phyloP scores from a whole-genome alignment of 2,888 invertebrate species.

The Plagodis pulveraria region DNA sequence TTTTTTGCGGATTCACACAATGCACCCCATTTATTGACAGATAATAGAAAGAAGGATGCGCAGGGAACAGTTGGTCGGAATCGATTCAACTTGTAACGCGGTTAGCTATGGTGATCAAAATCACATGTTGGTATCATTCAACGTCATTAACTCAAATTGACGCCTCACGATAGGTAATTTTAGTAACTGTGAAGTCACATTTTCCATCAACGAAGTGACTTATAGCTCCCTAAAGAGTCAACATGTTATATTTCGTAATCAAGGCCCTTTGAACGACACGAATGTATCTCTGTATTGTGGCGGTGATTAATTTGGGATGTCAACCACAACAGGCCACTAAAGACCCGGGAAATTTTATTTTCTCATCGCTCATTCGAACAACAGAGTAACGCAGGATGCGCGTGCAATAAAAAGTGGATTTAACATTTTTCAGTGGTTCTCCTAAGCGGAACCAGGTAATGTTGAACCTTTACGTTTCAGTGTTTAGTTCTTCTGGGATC shows the following conservation, averaged over 20 bases:
- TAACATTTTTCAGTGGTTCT: conserved; percentile 67
- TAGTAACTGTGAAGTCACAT: conserved; percentile 32
- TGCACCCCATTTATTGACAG: conserved; percentile 78
- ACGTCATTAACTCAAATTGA: conserved; percentile 51
- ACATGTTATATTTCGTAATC: conserved; percentile 24
- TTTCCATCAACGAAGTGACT: conserved; percentile 26
- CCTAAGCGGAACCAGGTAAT: conserved; percentile 50
- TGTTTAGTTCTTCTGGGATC: conserved; percentile 1
- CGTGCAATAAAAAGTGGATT: conserved; percentile 69
- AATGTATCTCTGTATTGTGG: conserved; percentile 37
- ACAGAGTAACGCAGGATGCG: conserved; percentile 64
- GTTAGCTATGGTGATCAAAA: conserved; percentile 82
- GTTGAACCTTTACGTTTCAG: conserved; percentile 40
- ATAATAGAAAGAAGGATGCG: conserved; percentile 68
- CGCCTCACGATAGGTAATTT: conserved; percentile 30
- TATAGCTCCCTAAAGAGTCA: conserved; percentile 35
- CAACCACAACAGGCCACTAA: conserved; percentile 36
- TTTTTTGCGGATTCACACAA: conserved; percentile 76
- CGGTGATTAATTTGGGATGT: conserved; percentile 56
- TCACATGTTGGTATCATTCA: conserved; percentile 73
- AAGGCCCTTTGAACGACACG: conserved; percentile 24
- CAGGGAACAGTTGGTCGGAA: conserved; percentile 75
- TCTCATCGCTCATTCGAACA: conserved; percentile 41
- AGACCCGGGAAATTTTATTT: conserved; percentile 46
- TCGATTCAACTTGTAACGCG: conserved; percentile 73